These are phyloP conservation scores for Lumbricus terrestris DNA, from an alignment of 2,888 invertebrate genomes.

Conservation along the genomic window DNA sequence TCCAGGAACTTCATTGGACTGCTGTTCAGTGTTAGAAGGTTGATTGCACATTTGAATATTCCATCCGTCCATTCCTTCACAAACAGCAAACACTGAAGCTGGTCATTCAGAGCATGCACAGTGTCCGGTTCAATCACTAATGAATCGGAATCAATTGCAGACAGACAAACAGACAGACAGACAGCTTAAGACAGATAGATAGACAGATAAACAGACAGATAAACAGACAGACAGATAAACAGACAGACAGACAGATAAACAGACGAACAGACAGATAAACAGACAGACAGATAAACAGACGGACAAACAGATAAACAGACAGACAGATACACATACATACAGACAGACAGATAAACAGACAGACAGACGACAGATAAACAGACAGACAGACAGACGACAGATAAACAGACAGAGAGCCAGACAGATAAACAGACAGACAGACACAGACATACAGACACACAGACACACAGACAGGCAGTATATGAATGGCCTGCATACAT, in stretches of 20 bases:
- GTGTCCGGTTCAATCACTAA: neutral
- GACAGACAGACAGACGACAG: too few species aligned
- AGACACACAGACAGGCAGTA: too few species aligned
- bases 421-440: too few species aligned
- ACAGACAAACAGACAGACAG: neutral
- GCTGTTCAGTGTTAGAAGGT: neutral
- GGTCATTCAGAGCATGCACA: neutral
- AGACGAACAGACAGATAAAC: neutral
- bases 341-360: neutral
- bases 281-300: neutral
- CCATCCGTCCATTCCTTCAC: slow-evolving; percentile 22
- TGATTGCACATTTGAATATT: slow-evolving; percentile 22
- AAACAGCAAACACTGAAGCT: neutral
- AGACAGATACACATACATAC: neutral
- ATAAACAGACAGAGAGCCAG: too few species aligned
- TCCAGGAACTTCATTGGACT: slow-evolving; percentile 19
- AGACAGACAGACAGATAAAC: neutral
- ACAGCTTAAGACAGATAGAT: neutral
- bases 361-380: too few species aligned
- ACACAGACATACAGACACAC: too few species aligned
- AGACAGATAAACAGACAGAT: neutral
- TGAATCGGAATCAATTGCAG: neutral
- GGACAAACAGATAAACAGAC: neutral
- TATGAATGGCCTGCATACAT: too few species aligned
- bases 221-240: neutral